These are phyloP conservation scores for Erpornis zantholeuca DNA, from an alignment of 2,113 vertebrate genomes.

Conservation along the genomic window DNA sequence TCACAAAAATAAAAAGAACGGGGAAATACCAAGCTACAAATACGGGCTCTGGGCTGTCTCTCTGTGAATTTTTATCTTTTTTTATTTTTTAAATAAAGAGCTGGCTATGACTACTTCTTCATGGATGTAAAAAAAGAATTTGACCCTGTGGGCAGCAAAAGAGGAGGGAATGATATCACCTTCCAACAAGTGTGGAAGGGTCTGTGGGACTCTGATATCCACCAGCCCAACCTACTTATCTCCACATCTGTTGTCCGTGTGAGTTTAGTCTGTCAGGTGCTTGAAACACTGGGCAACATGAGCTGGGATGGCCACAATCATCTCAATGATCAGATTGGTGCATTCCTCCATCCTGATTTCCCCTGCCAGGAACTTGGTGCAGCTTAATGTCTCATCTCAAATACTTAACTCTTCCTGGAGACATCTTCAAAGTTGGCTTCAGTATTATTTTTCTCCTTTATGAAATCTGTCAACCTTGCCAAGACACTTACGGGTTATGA, in stretches of 20 bases:
- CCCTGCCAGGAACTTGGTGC: neutral
- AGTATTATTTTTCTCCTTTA: neutral
- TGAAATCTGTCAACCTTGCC: neutral
- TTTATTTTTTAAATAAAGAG: neutral
- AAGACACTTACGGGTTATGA: neutral
- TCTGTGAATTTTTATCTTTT: neutral
- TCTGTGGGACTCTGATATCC: neutral
- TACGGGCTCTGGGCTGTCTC: neutral
- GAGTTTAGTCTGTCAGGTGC: neutral
- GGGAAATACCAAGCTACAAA: neutral
- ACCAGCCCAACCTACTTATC: neutral
- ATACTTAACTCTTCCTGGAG: neutral
- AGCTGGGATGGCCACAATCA: neutral
- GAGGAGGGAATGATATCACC: neutral
- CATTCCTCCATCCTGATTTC: neutral
- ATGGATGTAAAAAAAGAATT: neutral
- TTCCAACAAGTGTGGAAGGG: fast-evolving
- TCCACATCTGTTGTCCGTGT: neutral
- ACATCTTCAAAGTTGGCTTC: neutral
- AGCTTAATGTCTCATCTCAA: neutral
- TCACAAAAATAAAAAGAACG: neutral
- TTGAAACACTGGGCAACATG: fast-evolving
- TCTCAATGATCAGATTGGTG: neutral
- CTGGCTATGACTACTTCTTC: neutral
- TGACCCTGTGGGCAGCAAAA: neutral